Conservation (phyloP, 2,888 invertebrate genomes). For the Furcula furcula region DNA sequence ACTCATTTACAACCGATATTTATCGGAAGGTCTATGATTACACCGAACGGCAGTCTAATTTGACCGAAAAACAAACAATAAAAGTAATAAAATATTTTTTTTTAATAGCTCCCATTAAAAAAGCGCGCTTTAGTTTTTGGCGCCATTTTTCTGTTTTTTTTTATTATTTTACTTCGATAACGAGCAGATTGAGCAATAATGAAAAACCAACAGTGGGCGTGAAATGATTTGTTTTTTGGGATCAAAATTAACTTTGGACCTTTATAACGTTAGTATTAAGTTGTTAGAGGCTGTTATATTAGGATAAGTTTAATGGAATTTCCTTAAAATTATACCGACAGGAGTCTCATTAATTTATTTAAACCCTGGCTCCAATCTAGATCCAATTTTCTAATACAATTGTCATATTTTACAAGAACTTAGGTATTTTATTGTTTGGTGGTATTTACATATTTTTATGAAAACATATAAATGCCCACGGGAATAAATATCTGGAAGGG, state of each 20-base stretch:
- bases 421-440: too few relatives aligned
- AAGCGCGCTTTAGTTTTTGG: conserved; percentile 43
- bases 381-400: too few relatives aligned
- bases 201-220: conserved; percentile 75
- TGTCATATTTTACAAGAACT: too few relatives aligned
- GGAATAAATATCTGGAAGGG: too few relatives aligned
- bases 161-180: conserved; percentile 42
- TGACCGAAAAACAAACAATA: conserved; percentile 39
- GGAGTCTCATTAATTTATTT: too few relatives aligned
- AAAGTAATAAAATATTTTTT: conserved; percentile 45
- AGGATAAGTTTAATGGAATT: conserved; percentile 26
- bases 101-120: conserved; percentile 35
- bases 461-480: too few relatives aligned
- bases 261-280: conserved; percentile 30
- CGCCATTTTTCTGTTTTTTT: conserved; percentile 65
- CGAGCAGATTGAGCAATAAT: conserved; percentile 66
- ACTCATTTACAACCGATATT: conserved; percentile 26
- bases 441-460: too few relatives aligned
- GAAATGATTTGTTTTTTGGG: conserved; percentile 41
- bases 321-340: conserved; percentile 8
- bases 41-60: conserved; percentile 35
- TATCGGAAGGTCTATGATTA: conserved; percentile 41
- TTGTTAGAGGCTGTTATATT: conserved; percentile 33
- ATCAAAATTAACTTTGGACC: conserved; percentile 41
- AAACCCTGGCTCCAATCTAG: too few relatives aligned